Conservation (phyloP, 2,888 invertebrate genomes). For the Rhagonycha lutea region DNA sequence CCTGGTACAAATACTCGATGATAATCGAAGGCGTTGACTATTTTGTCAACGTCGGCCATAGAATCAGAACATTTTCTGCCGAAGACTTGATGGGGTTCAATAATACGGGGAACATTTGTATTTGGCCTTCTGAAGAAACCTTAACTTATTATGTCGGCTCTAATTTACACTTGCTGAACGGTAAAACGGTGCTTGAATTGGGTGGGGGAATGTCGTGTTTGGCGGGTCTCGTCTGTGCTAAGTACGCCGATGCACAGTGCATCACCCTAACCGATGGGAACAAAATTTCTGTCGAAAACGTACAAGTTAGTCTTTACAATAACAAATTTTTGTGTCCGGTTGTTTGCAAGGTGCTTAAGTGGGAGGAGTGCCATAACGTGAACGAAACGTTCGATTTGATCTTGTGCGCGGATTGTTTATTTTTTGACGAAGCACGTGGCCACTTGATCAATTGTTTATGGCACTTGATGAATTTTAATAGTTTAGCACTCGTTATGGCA, state of each 20-base stretch:
- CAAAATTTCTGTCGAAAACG: constrained; percentile 73
- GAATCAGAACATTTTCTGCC: constrained; percentile 67
- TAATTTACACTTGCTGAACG: constrained; percentile 66
- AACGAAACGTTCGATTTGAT: constrained; percentile 68
- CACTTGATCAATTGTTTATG: constrained; percentile 71
- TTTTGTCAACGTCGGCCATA: constrained; percentile 63
- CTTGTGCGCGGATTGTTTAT: constrained; percentile 78
- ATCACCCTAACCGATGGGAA: constrained; percentile 82
- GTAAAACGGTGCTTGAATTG: constrained; percentile 73
- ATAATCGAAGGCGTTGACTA: constrained; percentile 57
- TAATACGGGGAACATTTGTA: constrained; percentile 79
- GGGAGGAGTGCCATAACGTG: constrained; percentile 51
- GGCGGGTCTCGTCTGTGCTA: constrained; percentile 74
- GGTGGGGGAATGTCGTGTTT: constrained; percentile 87
- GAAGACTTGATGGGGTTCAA: constrained; percentile 79
- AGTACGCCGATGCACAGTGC: constrained; percentile 65
- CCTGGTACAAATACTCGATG: constrained; percentile 68
- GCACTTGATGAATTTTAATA: constrained; percentile 63
- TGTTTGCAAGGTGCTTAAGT: constrained; percentile 60
- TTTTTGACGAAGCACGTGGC: constrained; percentile 73
- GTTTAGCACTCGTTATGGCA: constrained; percentile 75
- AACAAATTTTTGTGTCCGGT: constrained; percentile 64
- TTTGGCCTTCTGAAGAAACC: constrained; percentile 81
- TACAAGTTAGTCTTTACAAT: constrained; percentile 65
- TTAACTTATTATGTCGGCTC: constrained; percentile 70